Evolutionary conservation across 2,888 invertebrate genomes (phyloP), one percentile per base, ranked within the genome.

Genomic region (Euplagia quadripunctaria): DNA sequence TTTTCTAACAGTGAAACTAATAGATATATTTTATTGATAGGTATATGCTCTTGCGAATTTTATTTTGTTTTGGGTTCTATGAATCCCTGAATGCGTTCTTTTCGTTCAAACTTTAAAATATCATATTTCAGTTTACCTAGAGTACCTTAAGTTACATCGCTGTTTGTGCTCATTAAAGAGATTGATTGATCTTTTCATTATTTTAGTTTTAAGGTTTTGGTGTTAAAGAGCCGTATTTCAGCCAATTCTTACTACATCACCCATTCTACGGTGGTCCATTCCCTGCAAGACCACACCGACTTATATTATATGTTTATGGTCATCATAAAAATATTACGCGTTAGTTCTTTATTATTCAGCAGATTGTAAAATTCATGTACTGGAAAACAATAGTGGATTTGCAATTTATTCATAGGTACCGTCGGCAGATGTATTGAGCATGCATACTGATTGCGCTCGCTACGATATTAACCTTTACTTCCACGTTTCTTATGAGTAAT

Each of bases 381-480:
- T 64, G 20, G 68, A 69, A 71, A 43, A 74, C 74, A 74, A 74
- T 74, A 68, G 74, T 20, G 65, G 20, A 58, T 68, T 71, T 51
- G 51, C 68, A 71, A 71, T 71, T 71, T 74, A 74, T 74, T 71
- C 74, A 74, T 61, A 68, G 61, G 68, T 61, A n/a, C 9, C 16
- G 46, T 49, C 49, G 65, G 43, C 61, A 42, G 17, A 64, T 65
- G 68, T 46, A 68, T 68, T 68, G 70, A 66, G 55, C n/a, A 51
- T 66, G 74, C 71, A 74, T 74, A 71, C 20, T 74, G 74, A 74
- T 74, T 8, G 49, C 63, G 52, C 61, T 43, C 58, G n/a, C 64
- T 51, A 61, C 65, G 49, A 69, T 69, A 65, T 65, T 69, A 69
- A 31, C 61, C 65, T 73, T 65, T 58, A 72, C 42, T 69, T 68